A percentile compares a stretch with the other conserved stretches of the same genome.
phyloP scores from a whole-genome alignment of 1,140 invertebrate genomes.

The Drosophila teissieri region DNA sequence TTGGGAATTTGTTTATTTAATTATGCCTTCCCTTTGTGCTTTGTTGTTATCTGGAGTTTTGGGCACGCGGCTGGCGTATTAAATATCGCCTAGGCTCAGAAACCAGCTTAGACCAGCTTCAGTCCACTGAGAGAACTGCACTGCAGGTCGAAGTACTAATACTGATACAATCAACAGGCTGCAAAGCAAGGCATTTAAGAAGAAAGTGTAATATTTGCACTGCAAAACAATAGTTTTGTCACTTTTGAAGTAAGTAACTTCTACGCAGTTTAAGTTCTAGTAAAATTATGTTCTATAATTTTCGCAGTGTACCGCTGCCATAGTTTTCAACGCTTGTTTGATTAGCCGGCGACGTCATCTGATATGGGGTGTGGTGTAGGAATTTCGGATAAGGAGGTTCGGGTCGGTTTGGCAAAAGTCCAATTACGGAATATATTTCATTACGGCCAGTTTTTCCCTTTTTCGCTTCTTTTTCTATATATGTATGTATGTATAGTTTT shows the following conservation, averaged over 20 bases:
- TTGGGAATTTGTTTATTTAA: conserved; percentile 54
- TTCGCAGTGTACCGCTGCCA: conserved; percentile 2
- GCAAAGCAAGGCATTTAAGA: no score
- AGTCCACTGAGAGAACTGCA: conserved; percentile 1
- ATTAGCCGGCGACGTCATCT: conserved; percentile 29
- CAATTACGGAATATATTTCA: conserved; percentile 44
- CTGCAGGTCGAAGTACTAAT: neutral
- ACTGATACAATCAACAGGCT: no score
- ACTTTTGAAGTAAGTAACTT: no score
- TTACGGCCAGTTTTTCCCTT: conserved; percentile 22
- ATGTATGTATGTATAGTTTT: neutral
- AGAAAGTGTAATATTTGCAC: no score
- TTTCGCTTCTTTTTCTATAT: neutral
- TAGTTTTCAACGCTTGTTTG: conserved; percentile 27
- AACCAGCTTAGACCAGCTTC: conserved; percentile 6
- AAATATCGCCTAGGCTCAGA: conserved; percentile 25
- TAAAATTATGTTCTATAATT: neutral
- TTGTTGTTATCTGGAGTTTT: conserved; percentile 22
- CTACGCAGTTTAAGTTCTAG: no score
- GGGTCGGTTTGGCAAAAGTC: conserved; percentile 37
- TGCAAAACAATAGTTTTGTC: no score
- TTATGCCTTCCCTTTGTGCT: conserved; percentile 31
- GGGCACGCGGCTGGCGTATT: conserved; percentile 26
- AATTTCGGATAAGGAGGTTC: conserved; percentile 41
- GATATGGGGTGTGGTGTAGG: conserved; percentile 14